These are phyloP conservation scores for Brachionus manjavacas DNA, from an alignment of 1,140 invertebrate genomes.

Conservation along the genomic window DNA sequence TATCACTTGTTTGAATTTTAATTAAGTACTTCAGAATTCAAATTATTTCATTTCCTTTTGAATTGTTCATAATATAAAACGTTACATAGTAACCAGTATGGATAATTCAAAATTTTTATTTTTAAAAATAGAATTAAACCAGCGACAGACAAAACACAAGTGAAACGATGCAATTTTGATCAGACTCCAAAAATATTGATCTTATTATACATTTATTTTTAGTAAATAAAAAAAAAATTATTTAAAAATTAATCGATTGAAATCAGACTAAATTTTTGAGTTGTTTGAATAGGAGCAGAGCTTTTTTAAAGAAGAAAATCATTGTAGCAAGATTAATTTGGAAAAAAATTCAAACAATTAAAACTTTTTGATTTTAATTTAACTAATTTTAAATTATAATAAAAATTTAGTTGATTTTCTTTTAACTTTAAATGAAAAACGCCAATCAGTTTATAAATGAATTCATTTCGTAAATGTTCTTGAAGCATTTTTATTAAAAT, in stretches of 20 bases:
- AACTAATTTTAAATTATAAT: not conserved
- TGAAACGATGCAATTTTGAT: not conserved
- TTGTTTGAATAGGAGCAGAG: no score
- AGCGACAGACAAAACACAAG: not conserved
- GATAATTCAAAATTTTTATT: not conserved
- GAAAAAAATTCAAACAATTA: not conserved
- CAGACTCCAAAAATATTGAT: not conserved
- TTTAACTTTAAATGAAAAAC: not conserved
- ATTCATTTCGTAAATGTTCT: not conserved
- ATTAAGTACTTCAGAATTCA: not conserved
- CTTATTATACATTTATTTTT: not conserved
- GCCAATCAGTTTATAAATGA: not conserved
- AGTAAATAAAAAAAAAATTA: not conserved
- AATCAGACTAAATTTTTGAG: not conserved
- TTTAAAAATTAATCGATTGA: not conserved
- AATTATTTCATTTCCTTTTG: not conserved
- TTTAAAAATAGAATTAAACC: not conserved
- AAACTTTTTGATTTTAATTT: not conserved
- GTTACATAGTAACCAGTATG: not conserved
- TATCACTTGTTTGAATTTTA: not conserved
- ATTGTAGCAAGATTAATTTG: not conserved
- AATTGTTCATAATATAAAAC: not conserved
- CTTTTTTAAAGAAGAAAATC: not conserved
- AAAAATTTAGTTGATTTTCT: not conserved
- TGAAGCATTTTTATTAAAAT: not conserved